Evolutionary conservation across 1,140 invertebrate genomes (phyloP).

Genomic region (Myzus persicae): DNA sequence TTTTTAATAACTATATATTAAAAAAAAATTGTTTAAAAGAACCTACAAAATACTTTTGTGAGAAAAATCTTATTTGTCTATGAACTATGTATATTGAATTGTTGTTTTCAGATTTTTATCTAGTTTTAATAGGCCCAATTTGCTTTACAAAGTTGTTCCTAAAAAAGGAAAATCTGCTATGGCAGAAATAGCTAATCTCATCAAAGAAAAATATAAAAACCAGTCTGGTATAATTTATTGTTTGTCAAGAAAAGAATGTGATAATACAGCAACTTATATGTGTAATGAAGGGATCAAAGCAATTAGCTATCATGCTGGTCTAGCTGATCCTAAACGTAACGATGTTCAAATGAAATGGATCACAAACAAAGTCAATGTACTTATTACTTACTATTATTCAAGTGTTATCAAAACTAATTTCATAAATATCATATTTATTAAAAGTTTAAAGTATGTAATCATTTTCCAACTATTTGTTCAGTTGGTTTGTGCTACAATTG

Average conservation of each 20-base stretch:
- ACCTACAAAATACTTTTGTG: neutral
- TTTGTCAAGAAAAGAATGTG: constrained; percentile 93
- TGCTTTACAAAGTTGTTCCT: constrained; percentile 44
- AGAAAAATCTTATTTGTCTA: neutral
- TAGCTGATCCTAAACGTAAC: constrained; percentile 74
- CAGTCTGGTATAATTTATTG: constrained; percentile 96
- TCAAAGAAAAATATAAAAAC: constrained; percentile 73
- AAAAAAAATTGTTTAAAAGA: neutral
- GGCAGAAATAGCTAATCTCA: constrained; percentile 75
- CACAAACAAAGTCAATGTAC: constrained; percentile 71
- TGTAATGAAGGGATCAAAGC: constrained; percentile 74
- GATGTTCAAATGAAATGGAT: constrained; percentile 84
- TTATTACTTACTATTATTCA: neutral
- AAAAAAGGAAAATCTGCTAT: constrained; percentile 75
- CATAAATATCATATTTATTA: neutral
- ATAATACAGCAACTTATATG: constrained; percentile 75
- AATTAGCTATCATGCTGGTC: constrained; percentile 91
- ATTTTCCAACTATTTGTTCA: constrained; percentile 62
- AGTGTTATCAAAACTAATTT: neutral
- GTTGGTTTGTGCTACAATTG: constrained; percentile 93
- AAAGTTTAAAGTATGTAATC: neutral
- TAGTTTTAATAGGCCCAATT: constrained; percentile 52
- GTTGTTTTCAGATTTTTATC: constrained; percentile 51
- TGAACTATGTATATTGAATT: neutral
- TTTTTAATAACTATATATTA: neutral